Evolutionary conservation across 2,888 invertebrate genomes (phyloP), one percentile per base, ranked within the genome.

Genomic region (Crossocerus cetratus): DNA sequence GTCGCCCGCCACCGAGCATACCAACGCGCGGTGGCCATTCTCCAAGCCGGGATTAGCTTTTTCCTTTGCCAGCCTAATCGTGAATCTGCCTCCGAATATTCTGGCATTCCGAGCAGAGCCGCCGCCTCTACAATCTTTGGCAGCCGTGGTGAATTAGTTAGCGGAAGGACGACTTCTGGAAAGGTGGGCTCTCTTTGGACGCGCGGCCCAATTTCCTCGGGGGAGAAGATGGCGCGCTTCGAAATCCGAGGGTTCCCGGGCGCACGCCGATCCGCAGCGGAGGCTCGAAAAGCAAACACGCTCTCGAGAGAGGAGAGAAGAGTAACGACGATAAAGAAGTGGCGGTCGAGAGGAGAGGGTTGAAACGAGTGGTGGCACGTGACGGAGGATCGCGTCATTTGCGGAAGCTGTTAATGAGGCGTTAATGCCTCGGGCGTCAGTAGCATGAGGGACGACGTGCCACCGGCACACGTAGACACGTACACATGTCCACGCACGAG

Each of bases 401-500:
- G 76, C 77, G 74, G 78, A 76, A 75, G 76, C 81, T 72, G 84
- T 83, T 87, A 86, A 88, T 85, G 86, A 87, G 86, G 76, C 82
- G 79, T 83, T 78, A 82, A 81, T 76, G 83, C 83, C 81, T 77
- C 69, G 70, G 76, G 83, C 81, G 80, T 83, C 66, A 69, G 68
- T 67, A 72, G 43, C 72, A 16, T 42, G 72, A 5, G 16, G 45
- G 16, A 49, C 32, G 32, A 32, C 32, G 32, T 32, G 32, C 32
- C 32, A 32, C 32, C 32, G 11, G 32, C 32, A 32, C 14, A 14
- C 49, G 49, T 49, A 14, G 8, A 32, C 14, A 14, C 49, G 49
- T 49, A 14, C 49, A 14, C 49, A 49, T 49, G 14, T 49, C 16
- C 16, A 49, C 49, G 49, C 49, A 49, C 8, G 16, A 49, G 4